A percentile compares a stretch with the other conserved stretches of the same genome.
Conservation (phyloP, 2,888 invertebrate genomes). For the Acrobasis repandana region DNA sequence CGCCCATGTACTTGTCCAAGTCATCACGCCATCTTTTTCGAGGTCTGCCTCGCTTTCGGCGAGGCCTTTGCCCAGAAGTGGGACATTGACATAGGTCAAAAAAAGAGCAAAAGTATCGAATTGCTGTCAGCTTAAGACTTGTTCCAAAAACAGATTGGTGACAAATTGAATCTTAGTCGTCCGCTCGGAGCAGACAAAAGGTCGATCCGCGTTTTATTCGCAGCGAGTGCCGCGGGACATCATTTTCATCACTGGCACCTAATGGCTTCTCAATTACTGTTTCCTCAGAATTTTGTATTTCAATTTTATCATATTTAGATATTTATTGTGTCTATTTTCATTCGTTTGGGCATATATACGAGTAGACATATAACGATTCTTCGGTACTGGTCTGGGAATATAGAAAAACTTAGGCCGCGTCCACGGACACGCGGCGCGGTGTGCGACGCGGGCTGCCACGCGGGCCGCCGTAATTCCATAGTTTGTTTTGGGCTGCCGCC, state of each 20-base stretch:
- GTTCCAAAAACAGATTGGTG: constrained; percentile 53
- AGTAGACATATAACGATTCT: neutral
- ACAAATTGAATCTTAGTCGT: constrained; percentile 77
- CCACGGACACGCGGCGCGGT: too few species aligned
- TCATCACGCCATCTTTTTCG: too few species aligned
- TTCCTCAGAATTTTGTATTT: constrained; percentile 27
- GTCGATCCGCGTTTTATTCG: constrained; percentile 73
- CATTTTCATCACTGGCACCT: constrained; percentile 57
- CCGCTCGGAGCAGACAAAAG: constrained; percentile 71
- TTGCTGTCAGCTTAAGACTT: constrained; percentile 31
- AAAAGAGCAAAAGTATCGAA: neutral
- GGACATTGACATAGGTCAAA: too few species aligned
- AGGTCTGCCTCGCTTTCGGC: too few species aligned
- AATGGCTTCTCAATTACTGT: constrained; percentile 65
- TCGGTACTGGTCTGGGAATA: too few species aligned
- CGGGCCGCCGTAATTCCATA: too few species aligned
- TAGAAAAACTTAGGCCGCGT: too few species aligned
- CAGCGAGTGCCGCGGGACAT: constrained; percentile 62
- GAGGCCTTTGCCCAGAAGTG: too few species aligned
- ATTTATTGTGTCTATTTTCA: neutral
- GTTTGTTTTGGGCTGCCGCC: too few species aligned
- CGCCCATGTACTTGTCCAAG: too few species aligned
- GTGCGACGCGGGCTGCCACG: too few species aligned
- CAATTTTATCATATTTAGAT: neutral
- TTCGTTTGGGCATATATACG: too few species aligned